Conservation (phyloP, 2,888 invertebrate species). For the Leistus spinibarbis region DNA sequence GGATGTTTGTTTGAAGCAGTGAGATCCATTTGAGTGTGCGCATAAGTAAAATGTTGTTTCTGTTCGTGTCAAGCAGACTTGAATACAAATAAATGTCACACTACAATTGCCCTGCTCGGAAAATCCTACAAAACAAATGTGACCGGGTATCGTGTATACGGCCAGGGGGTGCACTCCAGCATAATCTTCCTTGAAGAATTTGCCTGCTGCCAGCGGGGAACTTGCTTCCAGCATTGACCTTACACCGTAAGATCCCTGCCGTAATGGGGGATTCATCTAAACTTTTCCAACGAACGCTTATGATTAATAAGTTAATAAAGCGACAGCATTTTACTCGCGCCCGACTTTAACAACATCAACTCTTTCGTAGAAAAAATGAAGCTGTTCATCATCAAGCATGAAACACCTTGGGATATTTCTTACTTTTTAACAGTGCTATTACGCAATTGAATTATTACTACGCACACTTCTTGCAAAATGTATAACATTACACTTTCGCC, state of each 20-base stretch:
- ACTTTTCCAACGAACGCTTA: constrained; percentile 1
- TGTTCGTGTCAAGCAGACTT: constrained; percentile 35
- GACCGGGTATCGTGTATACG: background rate
- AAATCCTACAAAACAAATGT: constrained; percentile 35
- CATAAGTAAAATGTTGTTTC: constrained; percentile 31
- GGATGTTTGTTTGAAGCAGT: constrained; percentile 49
- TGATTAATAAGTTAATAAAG: constrained; percentile 5
- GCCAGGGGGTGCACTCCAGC: background rate
- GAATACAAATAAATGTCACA: constrained; percentile 53
- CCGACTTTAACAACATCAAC: background rate
- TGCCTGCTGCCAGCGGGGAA: constrained; percentile 13
- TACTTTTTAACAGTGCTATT: background rate
- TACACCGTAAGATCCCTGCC: constrained; percentile 21
- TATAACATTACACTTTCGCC: background rate
- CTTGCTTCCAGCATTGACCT: constrained; percentile 27
- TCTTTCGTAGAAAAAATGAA: background rate
- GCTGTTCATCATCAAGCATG: background rate
- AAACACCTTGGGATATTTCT: background rate
- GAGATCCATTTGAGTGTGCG: constrained; percentile 34
- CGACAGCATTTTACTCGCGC: background rate
- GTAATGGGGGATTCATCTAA: constrained; percentile 24
- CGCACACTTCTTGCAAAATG: background rate
- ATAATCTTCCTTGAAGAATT: constrained; percentile 19
- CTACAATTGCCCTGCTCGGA: constrained; percentile 40
- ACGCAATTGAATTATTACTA: background rate